phyloP scores from a whole-genome alignment of 2,797 vertebrate genomes.

The Neosilurus hyrtlii region DNA sequence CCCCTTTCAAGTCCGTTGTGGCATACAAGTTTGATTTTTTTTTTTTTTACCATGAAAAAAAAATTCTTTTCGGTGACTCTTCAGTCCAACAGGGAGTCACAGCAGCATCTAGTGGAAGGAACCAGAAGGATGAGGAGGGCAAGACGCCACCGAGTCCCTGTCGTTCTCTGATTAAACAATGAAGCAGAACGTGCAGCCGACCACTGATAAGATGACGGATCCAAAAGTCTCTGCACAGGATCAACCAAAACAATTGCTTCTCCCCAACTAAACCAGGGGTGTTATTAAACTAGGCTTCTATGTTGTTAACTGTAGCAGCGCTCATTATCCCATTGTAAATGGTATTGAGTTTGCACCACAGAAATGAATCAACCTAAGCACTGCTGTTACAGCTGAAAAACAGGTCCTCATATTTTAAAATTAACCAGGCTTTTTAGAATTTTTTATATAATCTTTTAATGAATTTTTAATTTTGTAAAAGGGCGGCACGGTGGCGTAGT shows the following conservation, averaged over 20 bases:
- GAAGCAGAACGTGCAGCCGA: constrained; percentile 10
- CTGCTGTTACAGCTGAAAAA: neutral
- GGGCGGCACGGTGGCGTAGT: too few species aligned
- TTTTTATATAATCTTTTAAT: too few species aligned
- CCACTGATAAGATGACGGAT: neutral
- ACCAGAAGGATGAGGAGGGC: neutral
- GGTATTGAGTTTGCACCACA: constrained; percentile 3
- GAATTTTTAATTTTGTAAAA: neutral
- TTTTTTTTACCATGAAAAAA: neutral
- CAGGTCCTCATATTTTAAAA: neutral
- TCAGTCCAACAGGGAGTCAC: constrained; percentile 46
- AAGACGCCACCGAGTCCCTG: neutral
- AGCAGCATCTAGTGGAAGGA: constrained; percentile 54
- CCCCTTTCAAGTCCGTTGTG: neutral
- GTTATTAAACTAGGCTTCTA: neutral
- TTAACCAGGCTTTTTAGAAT: neutral
- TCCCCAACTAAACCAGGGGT: neutral
- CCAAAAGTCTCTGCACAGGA: neutral
- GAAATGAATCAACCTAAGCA: neutral
- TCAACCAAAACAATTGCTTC: constrained; percentile 1
- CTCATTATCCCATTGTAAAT: neutral
- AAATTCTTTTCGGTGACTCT: constrained; percentile 5
- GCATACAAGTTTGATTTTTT: constrained; percentile 31
- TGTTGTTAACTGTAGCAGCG: neutral
- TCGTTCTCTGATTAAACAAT: constrained; percentile 31